A percentile compares a stretch with the other conserved stretches of the same genome.
Evolutionary conservation across 2,888 invertebrate genomes (phyloP).

Genomic region (Dromius quadrimaculatus): DNA sequence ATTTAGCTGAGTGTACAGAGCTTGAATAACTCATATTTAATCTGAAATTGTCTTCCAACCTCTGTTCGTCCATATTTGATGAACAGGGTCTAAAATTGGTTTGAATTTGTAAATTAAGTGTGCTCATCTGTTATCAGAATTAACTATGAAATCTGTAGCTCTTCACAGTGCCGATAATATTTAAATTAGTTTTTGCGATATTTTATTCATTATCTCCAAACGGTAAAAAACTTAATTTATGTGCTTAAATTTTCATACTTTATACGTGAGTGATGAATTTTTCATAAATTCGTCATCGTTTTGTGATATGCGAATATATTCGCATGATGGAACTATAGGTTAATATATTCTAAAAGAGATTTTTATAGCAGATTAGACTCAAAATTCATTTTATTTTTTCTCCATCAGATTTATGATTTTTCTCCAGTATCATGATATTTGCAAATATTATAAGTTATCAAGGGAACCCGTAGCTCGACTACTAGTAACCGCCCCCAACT

Average conservation of each 20-base stretch:
- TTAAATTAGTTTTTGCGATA: conserved; percentile 44
- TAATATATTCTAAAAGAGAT: no score
- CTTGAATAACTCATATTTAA: conserved; percentile 31
- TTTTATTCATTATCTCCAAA: conserved; percentile 47
- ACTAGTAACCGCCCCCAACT: no score
- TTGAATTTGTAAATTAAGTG: conserved; percentile 28
- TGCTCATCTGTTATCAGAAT: conserved; percentile 43
- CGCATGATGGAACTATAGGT: conserved; percentile 7
- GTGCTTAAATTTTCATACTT: conserved; percentile 45
- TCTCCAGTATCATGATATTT: no score
- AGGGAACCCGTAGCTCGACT: no score
- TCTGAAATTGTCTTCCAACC: conserved; percentile 29
- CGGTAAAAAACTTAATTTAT: conserved; percentile 43
- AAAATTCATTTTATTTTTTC: no score
- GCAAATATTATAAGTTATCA: no score
- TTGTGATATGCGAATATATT: conserved; percentile 34
- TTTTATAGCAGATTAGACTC: no score
- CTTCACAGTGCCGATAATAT: conserved; percentile 37
- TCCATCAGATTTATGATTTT: no score
- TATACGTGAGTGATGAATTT: conserved; percentile 46
- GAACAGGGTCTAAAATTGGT: conserved; percentile 14
- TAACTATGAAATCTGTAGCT: conserved; percentile 42
- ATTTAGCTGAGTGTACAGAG: conserved; percentile 17
- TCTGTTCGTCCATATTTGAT: conserved; percentile 14
- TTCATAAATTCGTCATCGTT: conserved; percentile 38